These are phyloP conservation scores for Mus spicilegus DNA, from an alignment of 2,113 vertebrate genomes.

Conservation along the genomic window DNA sequence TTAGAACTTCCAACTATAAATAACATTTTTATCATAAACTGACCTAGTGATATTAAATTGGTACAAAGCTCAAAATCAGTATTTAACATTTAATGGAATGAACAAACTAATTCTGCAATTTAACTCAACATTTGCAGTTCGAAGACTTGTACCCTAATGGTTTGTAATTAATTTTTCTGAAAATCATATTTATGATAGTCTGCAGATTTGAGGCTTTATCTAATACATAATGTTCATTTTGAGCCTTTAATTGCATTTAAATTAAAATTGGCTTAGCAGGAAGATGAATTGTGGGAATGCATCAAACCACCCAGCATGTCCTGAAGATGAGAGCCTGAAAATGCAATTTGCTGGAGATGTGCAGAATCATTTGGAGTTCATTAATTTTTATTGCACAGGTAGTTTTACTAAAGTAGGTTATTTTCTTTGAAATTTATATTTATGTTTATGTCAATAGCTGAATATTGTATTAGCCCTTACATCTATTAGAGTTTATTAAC, in stretches of 20 bases:
- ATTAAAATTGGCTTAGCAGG: conserved; percentile 96
- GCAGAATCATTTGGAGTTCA: conserved; percentile 94
- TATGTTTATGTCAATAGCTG: conserved; percentile 92
- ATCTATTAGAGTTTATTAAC: conserved; percentile 90
- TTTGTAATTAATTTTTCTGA: conserved; percentile 95
- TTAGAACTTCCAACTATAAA: conserved; percentile 81
- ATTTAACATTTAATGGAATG: conserved; percentile 94
- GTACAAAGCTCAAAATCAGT: conserved; percentile 90
- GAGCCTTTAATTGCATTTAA: conserved; percentile 96
- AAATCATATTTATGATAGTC: conserved; percentile 94
- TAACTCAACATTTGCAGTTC: conserved; percentile 94
- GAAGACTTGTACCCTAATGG: conserved; percentile 96
- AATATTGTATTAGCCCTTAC: conserved; percentile 88
- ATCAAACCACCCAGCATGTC: conserved; percentile 95
- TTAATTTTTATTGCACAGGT: conserved; percentile 96
- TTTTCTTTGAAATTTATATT: conserved; percentile 92
- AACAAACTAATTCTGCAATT: conserved; percentile 93
- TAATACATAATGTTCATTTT: conserved; percentile 97
- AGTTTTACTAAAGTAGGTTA: conserved; percentile 93
- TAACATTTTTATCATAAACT: conserved; percentile 84
- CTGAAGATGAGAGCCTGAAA: conserved; percentile 94
- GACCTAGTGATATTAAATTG: conserved; percentile 89
- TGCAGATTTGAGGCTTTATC: conserved; percentile 93
- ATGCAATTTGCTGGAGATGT: conserved; percentile 93
- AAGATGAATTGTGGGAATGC: conserved; percentile 95